A percentile compares a stretch with the other conserved stretches of the same genome.
Evolutionary conservation across 2,888 invertebrate species (phyloP).

Genomic region (Epirrhoe tristata): DNA sequence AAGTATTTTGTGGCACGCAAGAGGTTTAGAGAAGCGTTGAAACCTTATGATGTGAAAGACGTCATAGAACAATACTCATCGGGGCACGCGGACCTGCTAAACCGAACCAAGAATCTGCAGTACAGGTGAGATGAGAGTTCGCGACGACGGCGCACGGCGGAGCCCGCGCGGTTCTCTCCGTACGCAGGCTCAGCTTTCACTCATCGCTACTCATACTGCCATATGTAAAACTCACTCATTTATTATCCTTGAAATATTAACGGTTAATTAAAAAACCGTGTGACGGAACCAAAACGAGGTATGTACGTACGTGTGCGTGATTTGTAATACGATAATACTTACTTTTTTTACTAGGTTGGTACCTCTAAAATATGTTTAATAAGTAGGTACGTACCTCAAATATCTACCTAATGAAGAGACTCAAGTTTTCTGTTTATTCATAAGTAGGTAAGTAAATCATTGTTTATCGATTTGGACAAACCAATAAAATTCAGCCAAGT

Average conservation of each 20-base stretch:
- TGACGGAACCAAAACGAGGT: not conserved
- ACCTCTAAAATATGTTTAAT: too few relatives aligned
- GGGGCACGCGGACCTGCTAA: slow-evolving; percentile 94
- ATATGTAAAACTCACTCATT: slow-evolving; percentile 42
- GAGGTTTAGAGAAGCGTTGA: slow-evolving; percentile 96
- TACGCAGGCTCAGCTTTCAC: slow-evolving; percentile 49
- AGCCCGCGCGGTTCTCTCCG: slow-evolving; percentile 39
- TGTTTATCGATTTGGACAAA: too few relatives aligned
- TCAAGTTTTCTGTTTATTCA: too few relatives aligned
- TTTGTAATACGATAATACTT: not conserved
- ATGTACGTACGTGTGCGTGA: not conserved
- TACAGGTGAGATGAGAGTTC: slow-evolving; percentile 87
- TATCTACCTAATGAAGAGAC: too few relatives aligned
- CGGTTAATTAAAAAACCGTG: not conserved
- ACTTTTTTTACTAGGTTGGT: too few relatives aligned
- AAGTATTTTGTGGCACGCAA: slow-evolving; percentile 95
- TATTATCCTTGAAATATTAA: slow-evolving; percentile 21
- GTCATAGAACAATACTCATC: slow-evolving; percentile 97
- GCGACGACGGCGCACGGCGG: slow-evolving; percentile 43
- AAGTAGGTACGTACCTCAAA: too few relatives aligned
- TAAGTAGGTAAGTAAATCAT: too few relatives aligned
- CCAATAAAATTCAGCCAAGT: too few relatives aligned
- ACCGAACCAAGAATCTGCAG: slow-evolving; percentile 94
- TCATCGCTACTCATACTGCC: slow-evolving; percentile 56
- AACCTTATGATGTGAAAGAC: slow-evolving; percentile 97